phyloP scores from a whole-genome alignment of 2,797 vertebrate species.

The Oreonectes daqikongensis region DNA sequence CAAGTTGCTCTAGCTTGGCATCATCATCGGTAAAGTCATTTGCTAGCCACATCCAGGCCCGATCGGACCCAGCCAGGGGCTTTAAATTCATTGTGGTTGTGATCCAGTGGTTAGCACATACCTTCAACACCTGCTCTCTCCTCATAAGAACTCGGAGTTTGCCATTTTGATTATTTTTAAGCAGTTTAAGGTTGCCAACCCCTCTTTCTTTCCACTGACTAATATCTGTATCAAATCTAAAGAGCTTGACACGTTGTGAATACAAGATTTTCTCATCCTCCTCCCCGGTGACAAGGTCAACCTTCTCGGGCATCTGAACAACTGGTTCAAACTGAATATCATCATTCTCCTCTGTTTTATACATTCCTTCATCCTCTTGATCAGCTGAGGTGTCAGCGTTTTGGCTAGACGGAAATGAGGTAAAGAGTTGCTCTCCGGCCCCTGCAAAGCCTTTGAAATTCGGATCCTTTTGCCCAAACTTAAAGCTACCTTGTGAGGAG shows the following conservation, averaged over 20 bases:
- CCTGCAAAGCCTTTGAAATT: slow-evolving; percentile 88
- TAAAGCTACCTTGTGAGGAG: slow-evolving; percentile 78
- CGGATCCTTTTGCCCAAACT: slow-evolving; percentile 86
- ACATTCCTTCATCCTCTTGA: slow-evolving; percentile 87
- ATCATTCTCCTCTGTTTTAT: slow-evolving; percentile 94
- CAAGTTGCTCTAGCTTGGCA: slow-evolving; percentile 88
- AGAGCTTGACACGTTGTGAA: slow-evolving; percentile 92
- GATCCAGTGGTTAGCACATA: slow-evolving; percentile 99
- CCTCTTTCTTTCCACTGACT: slow-evolving; percentile 98
- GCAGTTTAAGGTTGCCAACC: slow-evolving; percentile 90
- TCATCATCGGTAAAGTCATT: slow-evolving; percentile 96
- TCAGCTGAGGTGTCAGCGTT: slow-evolving; percentile 75
- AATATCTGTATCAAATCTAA: slow-evolving; percentile 87
- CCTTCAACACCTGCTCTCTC: slow-evolving; percentile 96
- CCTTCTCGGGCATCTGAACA: slow-evolving; percentile 95
- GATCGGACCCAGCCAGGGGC: slow-evolving; percentile 90
- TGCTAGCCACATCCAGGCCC: slow-evolving; percentile 96
- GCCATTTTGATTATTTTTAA: slow-evolving; percentile 90
- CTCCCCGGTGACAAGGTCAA: slow-evolving; percentile 94
- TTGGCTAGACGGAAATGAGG: slow-evolving; percentile 67
- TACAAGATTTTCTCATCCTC: slow-evolving; percentile 93
- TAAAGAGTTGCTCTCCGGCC: slow-evolving; percentile 88
- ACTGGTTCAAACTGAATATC: slow-evolving; percentile 99
- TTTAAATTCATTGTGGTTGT: slow-evolving; percentile 98
- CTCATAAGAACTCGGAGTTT: slow-evolving; percentile 94